Conservation (phyloP, 2,888 invertebrate genomes). For the Apamea crenata region DNA sequence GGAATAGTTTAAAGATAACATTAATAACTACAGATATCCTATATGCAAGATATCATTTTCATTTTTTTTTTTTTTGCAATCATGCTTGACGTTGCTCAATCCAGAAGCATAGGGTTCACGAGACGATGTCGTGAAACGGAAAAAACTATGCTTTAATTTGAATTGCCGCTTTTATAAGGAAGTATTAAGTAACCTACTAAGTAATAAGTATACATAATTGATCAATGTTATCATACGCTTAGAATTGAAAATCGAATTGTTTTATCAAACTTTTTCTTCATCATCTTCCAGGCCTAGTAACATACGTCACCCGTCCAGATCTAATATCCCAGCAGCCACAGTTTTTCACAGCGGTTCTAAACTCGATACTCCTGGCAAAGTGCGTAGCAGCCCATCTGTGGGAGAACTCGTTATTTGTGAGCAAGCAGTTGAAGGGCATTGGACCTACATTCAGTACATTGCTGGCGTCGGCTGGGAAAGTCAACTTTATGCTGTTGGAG, state of each 20-base stretch:
- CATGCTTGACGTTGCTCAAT: neutral
- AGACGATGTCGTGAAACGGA: neutral
- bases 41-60: neutral
- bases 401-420: slow-evolving; percentile 93
- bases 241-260: neutral
- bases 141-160: neutral
- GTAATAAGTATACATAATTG: neutral
- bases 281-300: slow-evolving; percentile 87
- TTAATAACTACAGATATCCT: neutral
- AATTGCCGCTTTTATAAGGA: neutral
- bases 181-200: neutral
- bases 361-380: slow-evolving; percentile 91
- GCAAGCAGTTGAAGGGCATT: slow-evolving; percentile 93
- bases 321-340: slow-evolving; percentile 74
- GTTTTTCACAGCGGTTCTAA: slow-evolving; percentile 89
- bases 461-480: slow-evolving; percentile 92
- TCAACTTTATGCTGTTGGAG: slow-evolving; percentile 91
- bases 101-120: neutral
- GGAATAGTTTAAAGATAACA: neutral
- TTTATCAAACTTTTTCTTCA: neutral
- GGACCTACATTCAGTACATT: slow-evolving; percentile 92
- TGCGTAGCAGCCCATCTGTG: slow-evolving; percentile 93
- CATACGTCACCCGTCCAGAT: slow-evolving; percentile 88
- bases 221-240: neutral
- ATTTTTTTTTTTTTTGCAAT: neutral